phyloP scores from a whole-genome alignment of 2,888 invertebrate species.

The Drosophila acutilabella region DNA sequence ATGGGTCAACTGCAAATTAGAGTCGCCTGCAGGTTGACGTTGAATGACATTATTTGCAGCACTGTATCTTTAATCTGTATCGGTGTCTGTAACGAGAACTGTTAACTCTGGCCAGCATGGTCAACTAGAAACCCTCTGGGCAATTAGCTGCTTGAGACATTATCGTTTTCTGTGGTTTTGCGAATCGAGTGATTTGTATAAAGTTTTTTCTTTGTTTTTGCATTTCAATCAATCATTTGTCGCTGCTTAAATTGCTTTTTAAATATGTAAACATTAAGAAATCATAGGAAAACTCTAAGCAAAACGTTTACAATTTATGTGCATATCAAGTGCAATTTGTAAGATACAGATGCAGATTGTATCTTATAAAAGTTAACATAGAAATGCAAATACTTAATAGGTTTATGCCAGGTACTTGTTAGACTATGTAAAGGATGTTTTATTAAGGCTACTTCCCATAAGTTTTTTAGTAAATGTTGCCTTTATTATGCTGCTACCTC shows the following conservation, averaged over 20 bases:
- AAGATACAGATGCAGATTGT: constrained; percentile 39
- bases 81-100: constrained; percentile 13
- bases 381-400: neutral
- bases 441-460: too few relatives aligned
- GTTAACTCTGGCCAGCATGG: constrained; percentile 15
- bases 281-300: constrained; percentile 37
- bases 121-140: constrained; percentile 37
- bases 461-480: too few relatives aligned
- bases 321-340: constrained; percentile 74
- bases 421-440: too few relatives aligned
- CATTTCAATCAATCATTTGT: constrained; percentile 79
- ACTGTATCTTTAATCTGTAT: constrained; percentile 9
- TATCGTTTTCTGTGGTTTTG: constrained; percentile 35
- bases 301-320: constrained; percentile 58
- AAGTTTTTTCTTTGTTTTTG: constrained; percentile 37
- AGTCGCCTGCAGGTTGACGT: constrained; percentile 76
- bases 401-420: neutral
- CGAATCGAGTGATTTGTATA: constrained; percentile 68
- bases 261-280: constrained; percentile 74
- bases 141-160: constrained; percentile 69
- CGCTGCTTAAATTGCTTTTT: constrained; percentile 60
- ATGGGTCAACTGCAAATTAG: constrained; percentile 78
- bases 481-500: too few relatives aligned
- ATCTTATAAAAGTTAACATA: neutral
- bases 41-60: constrained; percentile 73